phyloP scores from a whole-genome alignment of 2,797 vertebrate species.

The Salarias fasciatus region DNA sequence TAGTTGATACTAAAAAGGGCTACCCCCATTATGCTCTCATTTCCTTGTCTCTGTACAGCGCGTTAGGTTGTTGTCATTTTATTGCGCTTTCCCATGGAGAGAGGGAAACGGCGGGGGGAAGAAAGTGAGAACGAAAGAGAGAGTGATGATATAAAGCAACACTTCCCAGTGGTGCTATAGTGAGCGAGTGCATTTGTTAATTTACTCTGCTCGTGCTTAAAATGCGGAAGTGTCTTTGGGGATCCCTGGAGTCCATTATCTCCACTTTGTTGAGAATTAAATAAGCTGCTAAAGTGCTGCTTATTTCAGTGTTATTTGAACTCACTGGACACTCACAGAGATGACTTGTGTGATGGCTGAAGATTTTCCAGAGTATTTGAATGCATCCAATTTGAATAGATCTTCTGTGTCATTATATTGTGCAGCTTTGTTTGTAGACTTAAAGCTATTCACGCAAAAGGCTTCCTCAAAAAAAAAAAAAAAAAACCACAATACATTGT shows the following conservation, averaged over 20 bases:
- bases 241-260: conserved; percentile 86
- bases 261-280: conserved; percentile 89
- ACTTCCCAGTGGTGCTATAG: conserved; percentile 74
- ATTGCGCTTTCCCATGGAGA: conserved; percentile 55
- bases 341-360: conserved; percentile 73
- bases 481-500: too few relatives aligned
- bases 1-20: conserved; percentile 51
- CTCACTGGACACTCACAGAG: conserved; percentile 79
- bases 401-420: conserved; percentile 58
- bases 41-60: conserved; percentile 44
- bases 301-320: conserved; percentile 86
- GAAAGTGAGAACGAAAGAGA: conserved; percentile 53
- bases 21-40: conserved; percentile 63
- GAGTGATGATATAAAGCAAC: conserved; percentile 73
- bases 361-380: conserved; percentile 67
- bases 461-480: too few relatives aligned
- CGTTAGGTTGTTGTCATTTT: conserved; percentile 53
- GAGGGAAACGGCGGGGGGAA: conserved; percentile 35
- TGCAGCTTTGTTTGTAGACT: conserved; percentile 19
- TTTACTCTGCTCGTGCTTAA: conserved; percentile 84
- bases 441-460: too few relatives aligned
- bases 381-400: conserved; percentile 59
- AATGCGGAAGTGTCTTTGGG: conserved; percentile 80
- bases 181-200: conserved; percentile 82
- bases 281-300: conserved; percentile 86